These are phyloP conservation scores for Drosophila koepferae DNA, from an alignment of 2,888 invertebrate genomes.

Conservation along the genomic window DNA sequence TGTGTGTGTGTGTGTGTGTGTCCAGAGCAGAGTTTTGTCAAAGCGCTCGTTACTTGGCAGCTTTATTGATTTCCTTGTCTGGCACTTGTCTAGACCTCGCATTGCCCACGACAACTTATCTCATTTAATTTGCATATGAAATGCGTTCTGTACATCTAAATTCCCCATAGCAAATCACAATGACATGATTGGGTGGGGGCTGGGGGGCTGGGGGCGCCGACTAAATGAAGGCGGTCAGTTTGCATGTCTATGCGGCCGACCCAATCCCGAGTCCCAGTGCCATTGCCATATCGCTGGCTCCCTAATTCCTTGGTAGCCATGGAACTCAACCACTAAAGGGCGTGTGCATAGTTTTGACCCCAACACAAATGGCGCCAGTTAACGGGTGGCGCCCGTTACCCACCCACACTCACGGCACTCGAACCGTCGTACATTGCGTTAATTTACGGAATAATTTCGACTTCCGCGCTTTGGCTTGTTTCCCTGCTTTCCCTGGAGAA, in stretches of 20 bases:
- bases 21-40: constrained; percentile 28
- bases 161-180: constrained; percentile 72
- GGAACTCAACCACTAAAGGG: constrained; percentile 29
- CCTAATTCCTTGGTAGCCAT: constrained; percentile 8
- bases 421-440: constrained; percentile 62
- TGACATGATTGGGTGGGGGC: constrained; percentile 52
- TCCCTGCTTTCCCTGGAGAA: not conserved
- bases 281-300: not conserved
- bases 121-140: constrained; percentile 83
- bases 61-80: constrained; percentile 64
- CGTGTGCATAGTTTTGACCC: constrained; percentile 49
- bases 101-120: constrained; percentile 64
- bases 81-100: constrained; percentile 63
- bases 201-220: too few species aligned
- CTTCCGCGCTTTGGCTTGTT: constrained; percentile 54
- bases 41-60: constrained; percentile 20
- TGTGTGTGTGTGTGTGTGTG: not conserved
- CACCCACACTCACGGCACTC: constrained; percentile 5
- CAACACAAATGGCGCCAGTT: constrained; percentile 64
- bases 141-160: constrained; percentile 69
- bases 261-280: not conserved
- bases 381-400: constrained; percentile 29
- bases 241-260: constrained; percentile 39
- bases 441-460: constrained; percentile 77
- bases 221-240: constrained; percentile 33